Base-by-base conservation (phyloP, 1,140 invertebrate species). In the Parapsyche elsis region DNA sequence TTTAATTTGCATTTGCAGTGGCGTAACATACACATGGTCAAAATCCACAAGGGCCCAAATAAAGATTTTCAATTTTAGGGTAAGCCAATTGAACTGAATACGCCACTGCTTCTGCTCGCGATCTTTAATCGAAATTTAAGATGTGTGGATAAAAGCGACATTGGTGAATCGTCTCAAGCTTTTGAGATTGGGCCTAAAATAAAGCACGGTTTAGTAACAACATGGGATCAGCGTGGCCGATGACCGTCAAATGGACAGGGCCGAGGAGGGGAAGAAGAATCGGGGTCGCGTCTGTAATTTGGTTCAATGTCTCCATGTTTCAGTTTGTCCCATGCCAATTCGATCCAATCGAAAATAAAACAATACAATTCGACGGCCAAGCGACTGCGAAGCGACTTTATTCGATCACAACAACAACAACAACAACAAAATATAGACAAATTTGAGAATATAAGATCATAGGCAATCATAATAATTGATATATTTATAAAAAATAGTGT, bases 241-340 rank as follows among this genome's bases (percentile, higher is more conserved):
- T n/a, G 46, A 57, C 73, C 53, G 73, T 76, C 73, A 59, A 21
- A 57, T 76, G 19, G 19, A 14, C 46, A 53, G 53, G 75, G 57
- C 53, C 26, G 16, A 45, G 10, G 24, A 38, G 75, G 59, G 46
- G 53, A 26, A 67, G 16, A 46, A 64, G 24, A 64, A 24, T 10
- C 9, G 23, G 24, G 46, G 64, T 67, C 46, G 73, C 21, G 23
- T 71, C 46, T 19, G 44, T 80, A 46, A 24, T 44, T 57, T 71
- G 64, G 53, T 57, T 76, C 73, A 80, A 78, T 77, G 76, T 81
- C 76, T 61, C 76, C 70, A 59, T 79, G 81, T 81, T 81, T 81
- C 81, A 81, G 81, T 81, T 74, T 79, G 78, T 71, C 59, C 16
- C 9, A 73, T 49, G 61, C 70, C 49, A 78, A 24, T 71, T 12